These are phyloP conservation scores for Ptychoptera albimana DNA, from an alignment of 2,888 invertebrate genomes.

Conservation along the genomic window DNA sequence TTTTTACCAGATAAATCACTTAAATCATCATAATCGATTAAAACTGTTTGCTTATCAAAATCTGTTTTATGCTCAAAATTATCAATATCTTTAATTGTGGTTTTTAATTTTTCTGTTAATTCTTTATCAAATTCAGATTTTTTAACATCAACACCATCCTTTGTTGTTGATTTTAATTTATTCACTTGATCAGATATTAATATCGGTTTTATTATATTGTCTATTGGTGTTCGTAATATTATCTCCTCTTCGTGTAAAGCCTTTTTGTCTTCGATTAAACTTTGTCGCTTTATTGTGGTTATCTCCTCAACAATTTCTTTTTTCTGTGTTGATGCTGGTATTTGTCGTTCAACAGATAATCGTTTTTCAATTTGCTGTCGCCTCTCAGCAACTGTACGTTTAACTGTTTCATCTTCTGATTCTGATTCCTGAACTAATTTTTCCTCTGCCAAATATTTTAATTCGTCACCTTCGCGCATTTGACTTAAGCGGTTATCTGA, in stretches of 20 bases:
- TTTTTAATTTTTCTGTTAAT: slow-evolving; percentile 26
- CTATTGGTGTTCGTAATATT: slow-evolving; percentile 28
- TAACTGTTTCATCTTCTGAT: slow-evolving; percentile 44
- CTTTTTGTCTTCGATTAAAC: slow-evolving; percentile 30
- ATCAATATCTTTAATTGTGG: slow-evolving; percentile 20
- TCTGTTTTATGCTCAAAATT: slow-evolving; percentile 14
- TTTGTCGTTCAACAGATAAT: slow-evolving; percentile 47
- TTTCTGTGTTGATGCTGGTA: slow-evolving; percentile 56
- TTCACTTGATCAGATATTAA: slow-evolving; percentile 27
- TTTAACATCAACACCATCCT: slow-evolving; percentile 24
- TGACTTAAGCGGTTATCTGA: slow-evolving; percentile 28
- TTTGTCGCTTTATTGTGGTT: slow-evolving; percentile 52
- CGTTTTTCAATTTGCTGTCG: slow-evolving; percentile 61
- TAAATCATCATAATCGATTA: slow-evolving; percentile 15
- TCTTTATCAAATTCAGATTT: slow-evolving; percentile 30
- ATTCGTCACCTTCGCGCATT: slow-evolving; percentile 42
- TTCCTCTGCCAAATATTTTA: slow-evolving; percentile 67
- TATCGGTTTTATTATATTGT: slow-evolving; percentile 28
- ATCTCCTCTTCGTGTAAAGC: slow-evolving; percentile 31
- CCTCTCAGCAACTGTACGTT: slow-evolving; percentile 58
- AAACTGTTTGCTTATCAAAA: neutral
- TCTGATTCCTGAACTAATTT: slow-evolving; percentile 50
- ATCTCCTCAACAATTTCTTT: slow-evolving; percentile 60
- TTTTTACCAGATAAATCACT: slow-evolving; percentile 9
- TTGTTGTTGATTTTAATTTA: slow-evolving; percentile 29